phyloP scores from a whole-genome alignment of 2,888 invertebrate genomes.

The Standfussiana lucernea region DNA sequence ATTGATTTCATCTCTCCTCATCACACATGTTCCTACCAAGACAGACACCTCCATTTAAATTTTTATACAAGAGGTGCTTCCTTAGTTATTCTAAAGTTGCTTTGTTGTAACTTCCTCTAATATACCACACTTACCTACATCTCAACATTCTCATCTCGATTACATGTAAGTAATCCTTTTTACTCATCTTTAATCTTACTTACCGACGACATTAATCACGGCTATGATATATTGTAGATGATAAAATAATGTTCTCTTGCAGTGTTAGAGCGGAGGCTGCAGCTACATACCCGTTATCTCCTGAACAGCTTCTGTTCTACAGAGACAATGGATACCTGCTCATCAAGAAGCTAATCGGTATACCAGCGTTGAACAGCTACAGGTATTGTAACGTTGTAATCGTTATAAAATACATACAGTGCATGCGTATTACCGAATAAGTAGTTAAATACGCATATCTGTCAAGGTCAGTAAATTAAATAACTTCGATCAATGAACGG shows the following conservation, averaged over 20 bases:
- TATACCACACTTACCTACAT: background rate
- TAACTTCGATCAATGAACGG: background rate
- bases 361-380: slow-evolving; percentile 53
- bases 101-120: no score
- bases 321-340: slow-evolving; percentile 95
- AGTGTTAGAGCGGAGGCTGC: slow-evolving; percentile 35
- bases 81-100: no score
- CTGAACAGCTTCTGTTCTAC: slow-evolving; percentile 92
- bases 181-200: no score
- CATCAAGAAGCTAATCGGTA: slow-evolving; percentile 91
- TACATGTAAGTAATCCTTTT: background rate
- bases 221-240: background rate
- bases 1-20: no score
- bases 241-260: background rate
- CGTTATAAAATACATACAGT: background rate
- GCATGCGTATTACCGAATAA: background rate
- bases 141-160: background rate
- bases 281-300: slow-evolving; percentile 79
- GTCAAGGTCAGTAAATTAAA: background rate
- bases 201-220: background rate
- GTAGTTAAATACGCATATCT: background rate
- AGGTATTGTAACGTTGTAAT: slow-evolving; percentile 47
- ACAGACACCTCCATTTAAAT: no score
- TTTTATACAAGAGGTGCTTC: no score
- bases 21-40: no score